A percentile compares a stretch with the other conserved stretches of the same genome.
These are phyloP conservation scores for Urocyon cinereoargenteus DNA, from an alignment of 2,797 vertebrate genomes.

Conservation along the genomic window DNA sequence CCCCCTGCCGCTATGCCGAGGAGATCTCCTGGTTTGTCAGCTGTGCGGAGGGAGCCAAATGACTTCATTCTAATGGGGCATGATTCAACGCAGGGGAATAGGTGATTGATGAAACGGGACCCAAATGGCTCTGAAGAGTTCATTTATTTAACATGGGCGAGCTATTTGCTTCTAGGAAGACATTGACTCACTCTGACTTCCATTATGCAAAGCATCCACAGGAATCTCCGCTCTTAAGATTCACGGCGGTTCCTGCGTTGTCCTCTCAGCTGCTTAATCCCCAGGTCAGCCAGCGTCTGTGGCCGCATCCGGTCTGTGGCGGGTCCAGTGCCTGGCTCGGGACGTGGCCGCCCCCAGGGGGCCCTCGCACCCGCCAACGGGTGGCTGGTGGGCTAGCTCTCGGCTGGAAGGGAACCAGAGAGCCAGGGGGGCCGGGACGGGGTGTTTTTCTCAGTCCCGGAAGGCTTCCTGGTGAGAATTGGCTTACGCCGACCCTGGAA, in stretches of 20 bases:
- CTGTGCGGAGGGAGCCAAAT: constrained; percentile 68
- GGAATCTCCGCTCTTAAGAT: constrained; percentile 71
- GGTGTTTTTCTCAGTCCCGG: neutral
- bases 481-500: neutral
- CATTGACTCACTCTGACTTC: constrained; percentile 72
- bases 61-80: constrained; percentile 78
- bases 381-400: neutral
- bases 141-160: constrained; percentile 81
- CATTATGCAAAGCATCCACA: constrained; percentile 76
- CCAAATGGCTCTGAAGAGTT: constrained; percentile 77
- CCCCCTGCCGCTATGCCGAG: neutral
- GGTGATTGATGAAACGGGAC: constrained; percentile 77
- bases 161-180: constrained; percentile 81
- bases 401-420: neutral
- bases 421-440: neutral
- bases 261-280: constrained; percentile 16
- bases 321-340: neutral
- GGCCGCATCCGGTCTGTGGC: constrained; percentile 27
- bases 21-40: constrained; percentile 47
- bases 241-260: constrained; percentile 20
- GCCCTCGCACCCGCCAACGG: neutral
- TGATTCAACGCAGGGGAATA: constrained; percentile 63
- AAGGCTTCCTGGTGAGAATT: neutral
- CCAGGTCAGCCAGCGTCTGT: neutral
- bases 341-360: neutral